Evolutionary conservation across 2,888 invertebrate genomes (phyloP).

Genomic region (Aporophyla nigra): DNA sequence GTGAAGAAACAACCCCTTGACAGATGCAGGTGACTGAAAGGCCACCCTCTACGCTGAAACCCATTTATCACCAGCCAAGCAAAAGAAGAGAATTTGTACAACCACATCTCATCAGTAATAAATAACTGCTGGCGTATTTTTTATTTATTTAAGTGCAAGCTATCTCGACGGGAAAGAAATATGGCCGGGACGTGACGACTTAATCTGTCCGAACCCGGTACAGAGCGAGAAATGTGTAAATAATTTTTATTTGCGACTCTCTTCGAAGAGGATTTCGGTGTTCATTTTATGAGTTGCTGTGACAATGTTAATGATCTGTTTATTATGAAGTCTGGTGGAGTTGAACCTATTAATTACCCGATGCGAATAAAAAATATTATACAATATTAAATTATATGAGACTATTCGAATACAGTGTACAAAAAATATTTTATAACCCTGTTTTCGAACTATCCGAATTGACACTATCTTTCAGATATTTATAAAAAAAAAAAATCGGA

Average conservation of each 20-base stretch:
- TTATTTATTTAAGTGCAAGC: constrained; percentile 77
- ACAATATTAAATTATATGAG: background rate
- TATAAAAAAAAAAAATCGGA: background rate
- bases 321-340: background rate
- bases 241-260: constrained; percentile 72
- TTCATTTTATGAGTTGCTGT: constrained; percentile 15
- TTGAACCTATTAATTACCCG: background rate
- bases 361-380: background rate
- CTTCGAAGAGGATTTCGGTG: constrained; percentile 36
- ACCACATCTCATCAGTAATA: constrained; percentile 63
- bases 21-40: no score
- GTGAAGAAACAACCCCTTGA: no score
- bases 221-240: constrained; percentile 76
- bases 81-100: constrained; percentile 40
- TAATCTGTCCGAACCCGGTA: constrained; percentile 78
- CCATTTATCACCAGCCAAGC: constrained; percentile 47
- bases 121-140: constrained; percentile 68
- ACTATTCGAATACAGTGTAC: background rate
- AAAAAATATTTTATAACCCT: no score
- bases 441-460: background rate
- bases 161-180: constrained; percentile 76
- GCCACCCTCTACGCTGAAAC: background rate
- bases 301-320: constrained; percentile 13
- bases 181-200: constrained; percentile 82
- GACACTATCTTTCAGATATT: background rate